Percentiles rank a stretch among this genome's conserved stretches.
Conservation (phyloP, 2,888 invertebrate species). For the Chrysotoxum bicinctum region DNA sequence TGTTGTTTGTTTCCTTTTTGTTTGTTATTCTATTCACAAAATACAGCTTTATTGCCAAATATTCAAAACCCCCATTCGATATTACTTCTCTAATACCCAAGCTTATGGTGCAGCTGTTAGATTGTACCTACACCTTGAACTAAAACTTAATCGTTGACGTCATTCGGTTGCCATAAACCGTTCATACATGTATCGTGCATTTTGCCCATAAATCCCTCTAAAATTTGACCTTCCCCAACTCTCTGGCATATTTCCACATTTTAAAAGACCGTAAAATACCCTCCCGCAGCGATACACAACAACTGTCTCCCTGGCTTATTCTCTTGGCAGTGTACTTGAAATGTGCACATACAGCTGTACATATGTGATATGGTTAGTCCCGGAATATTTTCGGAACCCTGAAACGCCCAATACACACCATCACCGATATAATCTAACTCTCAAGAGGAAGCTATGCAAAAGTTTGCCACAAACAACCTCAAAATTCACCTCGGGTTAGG, state of each 20-base stretch:
- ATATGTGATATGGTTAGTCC: background rate
- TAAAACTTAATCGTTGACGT: slow-evolving; percentile 34
- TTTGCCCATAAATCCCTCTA: slow-evolving; percentile 38
- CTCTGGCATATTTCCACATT: slow-evolving; percentile 42
- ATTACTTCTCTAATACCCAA: background rate
- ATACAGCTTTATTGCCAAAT: background rate
- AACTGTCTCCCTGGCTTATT: background rate
- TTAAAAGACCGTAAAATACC: slow-evolving; percentile 7
- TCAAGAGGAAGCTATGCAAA: slow-evolving; percentile 30
- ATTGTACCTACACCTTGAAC: slow-evolving; percentile 8
- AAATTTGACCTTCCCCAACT: slow-evolving; percentile 31
- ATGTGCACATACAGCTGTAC: background rate
- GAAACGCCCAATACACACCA: slow-evolving; percentile 6
- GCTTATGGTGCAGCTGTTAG: background rate
- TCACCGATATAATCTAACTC: slow-evolving; percentile 14
- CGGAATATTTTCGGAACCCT: slow-evolving; percentile 37
- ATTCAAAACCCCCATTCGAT: background rate
- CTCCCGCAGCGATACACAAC: slow-evolving; percentile 11
- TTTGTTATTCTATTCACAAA: background rate
- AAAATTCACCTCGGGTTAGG: background rate
- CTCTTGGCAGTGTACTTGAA: slow-evolving; percentile 55
- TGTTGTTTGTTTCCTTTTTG: background rate
- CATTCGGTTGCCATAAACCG: slow-evolving; percentile 24
- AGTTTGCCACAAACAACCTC: background rate
- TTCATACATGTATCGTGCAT: slow-evolving; percentile 19